Conservation (phyloP, 2,888 invertebrate species). For the Hipparchia sbordonii region DNA sequence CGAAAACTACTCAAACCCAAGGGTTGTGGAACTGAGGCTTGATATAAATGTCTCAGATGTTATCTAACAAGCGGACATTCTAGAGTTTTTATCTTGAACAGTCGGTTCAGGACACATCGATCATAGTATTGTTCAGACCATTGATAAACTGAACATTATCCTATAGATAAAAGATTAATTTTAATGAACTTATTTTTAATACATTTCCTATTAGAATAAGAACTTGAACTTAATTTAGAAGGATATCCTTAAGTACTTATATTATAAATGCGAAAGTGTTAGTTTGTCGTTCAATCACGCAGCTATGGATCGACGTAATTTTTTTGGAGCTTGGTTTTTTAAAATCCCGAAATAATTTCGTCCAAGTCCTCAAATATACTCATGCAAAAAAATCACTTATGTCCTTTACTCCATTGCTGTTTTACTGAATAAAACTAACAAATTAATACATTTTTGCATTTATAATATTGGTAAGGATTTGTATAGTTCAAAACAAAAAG, state of each 20-base stretch:
- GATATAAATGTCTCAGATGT: constrained; percentile 36
- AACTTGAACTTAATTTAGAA: background rate
- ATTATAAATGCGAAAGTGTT: background rate
- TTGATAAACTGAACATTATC: constrained; percentile 67
- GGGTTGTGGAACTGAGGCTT: constrained; percentile 26
- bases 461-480: no score
- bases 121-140: constrained; percentile 74
- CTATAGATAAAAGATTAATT: constrained; percentile 51
- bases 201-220: constrained; percentile 20
- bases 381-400: no score
- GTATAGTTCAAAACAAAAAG: background rate
- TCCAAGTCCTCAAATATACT: no score
- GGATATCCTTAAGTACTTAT: background rate
- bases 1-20: background rate
- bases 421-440: no score
- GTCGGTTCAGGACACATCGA: constrained; percentile 57
- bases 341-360: no score
- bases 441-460: no score
- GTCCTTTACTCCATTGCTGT: no score
- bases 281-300: no score
- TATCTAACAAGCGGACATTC: constrained; percentile 37
- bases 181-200: constrained; percentile 41
- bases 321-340: no score
- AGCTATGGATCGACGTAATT: no score
- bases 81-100: constrained; percentile 43